Evolutionary conservation across 2,113 vertebrate genomes (phyloP).

Genomic region (Corvus cornix): DNA sequence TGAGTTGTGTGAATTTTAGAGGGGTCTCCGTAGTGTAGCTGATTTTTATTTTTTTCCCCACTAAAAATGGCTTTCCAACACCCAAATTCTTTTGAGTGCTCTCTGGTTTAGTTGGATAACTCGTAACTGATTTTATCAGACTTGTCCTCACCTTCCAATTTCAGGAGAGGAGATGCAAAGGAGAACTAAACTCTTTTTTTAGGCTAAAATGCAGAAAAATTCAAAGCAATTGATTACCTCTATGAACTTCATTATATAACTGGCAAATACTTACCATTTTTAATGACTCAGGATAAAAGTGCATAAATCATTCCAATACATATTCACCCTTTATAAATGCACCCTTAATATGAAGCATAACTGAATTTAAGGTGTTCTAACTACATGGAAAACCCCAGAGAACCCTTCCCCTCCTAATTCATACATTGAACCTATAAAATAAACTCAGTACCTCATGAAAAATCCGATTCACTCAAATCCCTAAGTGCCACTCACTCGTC

Average conservation of each 20-base stretch:
- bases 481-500: background rate
- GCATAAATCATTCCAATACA: constrained; percentile 21
- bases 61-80: background rate
- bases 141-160: background rate
- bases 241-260: background rate
- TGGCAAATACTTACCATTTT: constrained; percentile 52
- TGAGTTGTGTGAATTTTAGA: background rate
- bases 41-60: background rate
- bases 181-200: background rate
- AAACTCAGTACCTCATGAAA: background rate
- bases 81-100: background rate
- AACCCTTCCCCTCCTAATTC: constrained; percentile 17
- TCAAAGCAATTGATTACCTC: constrained; percentile 7
- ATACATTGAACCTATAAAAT: background rate
- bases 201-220: constrained; percentile 4
- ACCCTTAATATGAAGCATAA: constrained; percentile 34
- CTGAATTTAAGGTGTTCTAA: constrained; percentile 13
- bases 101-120: background rate
- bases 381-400: constrained; percentile 5
- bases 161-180: background rate
- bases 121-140: background rate
- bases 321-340: constrained; percentile 33
- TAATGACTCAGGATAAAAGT: constrained; percentile 51
- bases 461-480: background rate
- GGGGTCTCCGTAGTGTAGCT: background rate